These are phyloP conservation scores for Pteruthius melanotis DNA, from an alignment of 2,113 vertebrate species.

Conservation along the genomic window DNA sequence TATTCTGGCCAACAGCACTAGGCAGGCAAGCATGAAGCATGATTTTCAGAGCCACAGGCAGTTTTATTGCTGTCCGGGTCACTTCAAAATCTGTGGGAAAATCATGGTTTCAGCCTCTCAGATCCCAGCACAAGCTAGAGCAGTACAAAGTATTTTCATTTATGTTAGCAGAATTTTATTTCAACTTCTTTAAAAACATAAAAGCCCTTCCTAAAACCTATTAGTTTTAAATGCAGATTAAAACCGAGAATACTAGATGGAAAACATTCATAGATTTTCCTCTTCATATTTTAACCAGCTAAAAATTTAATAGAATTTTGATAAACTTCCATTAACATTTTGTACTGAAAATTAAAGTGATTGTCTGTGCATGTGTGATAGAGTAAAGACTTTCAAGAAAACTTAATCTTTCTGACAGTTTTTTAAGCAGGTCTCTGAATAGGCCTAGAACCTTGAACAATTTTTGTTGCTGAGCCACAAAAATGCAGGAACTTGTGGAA, in stretches of 20 bases:
- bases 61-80: not conserved
- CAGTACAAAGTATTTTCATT: not conserved
- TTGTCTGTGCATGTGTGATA: not conserved
- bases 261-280: not conserved
- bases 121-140: not conserved
- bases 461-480: not conserved
- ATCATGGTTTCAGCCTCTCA: not conserved
- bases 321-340: not conserved
- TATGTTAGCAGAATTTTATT: not conserved
- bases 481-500: not conserved
- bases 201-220: not conserved
- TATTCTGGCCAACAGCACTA: not conserved
- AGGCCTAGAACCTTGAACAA: not conserved
- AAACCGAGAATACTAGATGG: not conserved
- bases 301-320: not conserved
- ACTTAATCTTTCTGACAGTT: not conserved
- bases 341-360: not conserved
- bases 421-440: not conserved
- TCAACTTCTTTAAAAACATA: not conserved
- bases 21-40: not conserved
- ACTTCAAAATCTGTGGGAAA: not conserved
- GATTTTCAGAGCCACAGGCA: slow-evolving; percentile 17
- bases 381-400: not conserved
- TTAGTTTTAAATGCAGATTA: not conserved
- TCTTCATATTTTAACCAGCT: not conserved